Evolutionary conservation across 2,113 vertebrate species (phyloP), one percentile per base, ranked within the genome.

Genomic region (Vombatus ursinus): DNA sequence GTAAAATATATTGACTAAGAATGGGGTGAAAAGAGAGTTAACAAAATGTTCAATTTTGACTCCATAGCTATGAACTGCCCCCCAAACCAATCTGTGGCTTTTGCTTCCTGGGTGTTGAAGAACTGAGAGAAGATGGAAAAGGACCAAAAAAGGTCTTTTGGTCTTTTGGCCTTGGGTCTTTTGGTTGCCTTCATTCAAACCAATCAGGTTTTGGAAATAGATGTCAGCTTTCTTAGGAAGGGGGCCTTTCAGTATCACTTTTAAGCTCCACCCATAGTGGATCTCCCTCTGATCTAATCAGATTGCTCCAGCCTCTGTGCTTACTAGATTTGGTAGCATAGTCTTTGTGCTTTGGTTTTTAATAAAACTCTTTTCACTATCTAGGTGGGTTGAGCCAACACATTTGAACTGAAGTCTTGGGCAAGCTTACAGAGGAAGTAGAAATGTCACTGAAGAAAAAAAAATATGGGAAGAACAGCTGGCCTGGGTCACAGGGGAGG

Each of bases 91-190:
- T 57, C 8, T 0, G 8, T 57, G 25, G 2, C 54, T 54, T 54
- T 1, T 57, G 25, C 54, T 57, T 57, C 8, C 11, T 68, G 31
- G 57, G 10, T 68, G 37, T 68, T 68, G 57, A 68, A 68, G 28
- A 68, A 68, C 10, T 37, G 37, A 68, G 28, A 68, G 57, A 68
- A 68, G 54, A 0, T 0, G 22, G 19, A 54, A 89, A 90, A 52
- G 84, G 95, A 93, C 94, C 91, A 89, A 53, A 89, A 91, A 92
- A 95, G 50, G 57, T 89, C 50, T 77, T 57, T 44, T 50, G 57
- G 51, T 93, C 90, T 97, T 97, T 94, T 93, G 90, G 92, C 96
- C 89, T 57, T 37, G 50, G 54, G 50, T 93, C 92, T 97, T 97
- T 94, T 93, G 90, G 93, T 96, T 92, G 19, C 37, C n/a, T 90